Base-by-base conservation (phyloP, 2,113 vertebrate genomes). In the Gallinago media region DNA sequence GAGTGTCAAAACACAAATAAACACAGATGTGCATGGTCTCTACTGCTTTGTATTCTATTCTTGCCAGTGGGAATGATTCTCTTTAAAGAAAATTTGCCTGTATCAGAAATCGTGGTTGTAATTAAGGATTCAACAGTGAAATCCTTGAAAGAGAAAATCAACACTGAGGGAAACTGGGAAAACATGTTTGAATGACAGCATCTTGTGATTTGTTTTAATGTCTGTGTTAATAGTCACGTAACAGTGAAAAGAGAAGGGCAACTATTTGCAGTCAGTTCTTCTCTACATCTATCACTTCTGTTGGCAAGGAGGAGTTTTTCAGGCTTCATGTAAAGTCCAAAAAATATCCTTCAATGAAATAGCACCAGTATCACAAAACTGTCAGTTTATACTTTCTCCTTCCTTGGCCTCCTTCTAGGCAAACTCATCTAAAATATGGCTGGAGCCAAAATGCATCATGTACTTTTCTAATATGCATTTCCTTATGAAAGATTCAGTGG, bases 1-100 rank as follows among this genome's bases (percentile, higher is more conserved):
- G 4, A 59, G 26, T 29, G 31, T 42, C 12, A 50, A 25, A 55
- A 36, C 13, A 32, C 26, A 47, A n/a, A 59, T 59, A 74, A 54
- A 4, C 26, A 71, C 31, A 2, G 0, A 82, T 2, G 0, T 46
- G 12, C 11, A 11, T 44, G 12, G 42, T 68, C 8, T 91, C 18
- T 90, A 31, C 26, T 66, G 23, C 8, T 50, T 78, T 16, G 9
- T 55, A 61, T 85, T 84, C 11, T 63, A 15, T 47, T 56, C 49
- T 70, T 61, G 25, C 15, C n/a, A 62, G 5, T n/a, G 11, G 14
- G 34, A 68, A 42, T 52, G 26, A 42, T 75, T 81, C 17, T 63
- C 23, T 71, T 77, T 14, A 76, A 76, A 85, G 49, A 79, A 71
- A 56, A 31, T 44, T 38, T 76, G 19, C 46, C 25, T 79, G 29